Evolutionary conservation across 2,888 invertebrate genomes (phyloP), one percentile per base, ranked within the genome.

Genomic region (Drosophila tripunctata): DNA sequence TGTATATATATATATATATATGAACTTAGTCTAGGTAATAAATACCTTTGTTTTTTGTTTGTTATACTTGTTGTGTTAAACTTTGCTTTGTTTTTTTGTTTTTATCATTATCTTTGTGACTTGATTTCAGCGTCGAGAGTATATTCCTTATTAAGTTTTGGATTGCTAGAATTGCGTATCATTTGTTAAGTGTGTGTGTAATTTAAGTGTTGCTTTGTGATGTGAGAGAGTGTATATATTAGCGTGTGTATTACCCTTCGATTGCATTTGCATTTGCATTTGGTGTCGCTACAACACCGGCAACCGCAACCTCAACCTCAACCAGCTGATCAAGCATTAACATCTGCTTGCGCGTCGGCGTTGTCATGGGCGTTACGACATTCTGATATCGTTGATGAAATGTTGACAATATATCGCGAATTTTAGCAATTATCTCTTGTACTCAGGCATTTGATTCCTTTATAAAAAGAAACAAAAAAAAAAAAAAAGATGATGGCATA

Each of bases 401-500:
- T 93, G 94, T 94, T 92, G 94, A 93, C 93, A 95, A 93, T 93
- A 94, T 94, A 93, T 94, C 93, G 93, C 95, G 94, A 94, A 95
- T 95, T 93, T 94, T 95, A 94, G 94, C 94, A 94, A 95, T 94
- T 94, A 95, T 95, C 95, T 95, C 95, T 94, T 95, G 95, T 93
- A 95, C 95, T 95, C 96, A 96, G 95, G 96, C 96, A 93, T 96
- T 96, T 92, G 96, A 96, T 93, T 96, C 96, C 95, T 95, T 92
- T 27, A 27, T 27, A 10, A 27, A 10, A 10, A 3, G 3, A 10
- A 27, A 27, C 6, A 27, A 14, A 8, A 17, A 14, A 2, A 36
- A 3, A 90, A 3, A 12, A 10, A 1, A 12, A 21, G 24, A 24
- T 8, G 8, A 24, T 24, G 24, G 7, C 7, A 24, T n/a, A n/a